These are phyloP conservation scores for Danio kyathit DNA, from an alignment of 2,797 vertebrate genomes.

Conservation along the genomic window DNA sequence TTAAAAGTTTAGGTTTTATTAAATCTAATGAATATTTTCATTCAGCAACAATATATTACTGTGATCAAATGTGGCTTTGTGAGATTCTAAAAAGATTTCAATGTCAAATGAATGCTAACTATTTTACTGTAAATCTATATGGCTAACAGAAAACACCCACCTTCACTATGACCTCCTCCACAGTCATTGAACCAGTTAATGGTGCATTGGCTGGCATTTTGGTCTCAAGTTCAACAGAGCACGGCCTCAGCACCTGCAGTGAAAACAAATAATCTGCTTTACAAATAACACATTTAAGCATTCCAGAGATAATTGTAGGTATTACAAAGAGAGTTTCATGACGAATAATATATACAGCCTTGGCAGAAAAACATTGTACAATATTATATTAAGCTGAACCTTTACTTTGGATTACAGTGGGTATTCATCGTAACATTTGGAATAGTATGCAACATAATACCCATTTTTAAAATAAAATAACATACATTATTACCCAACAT, in stretches of 20 bases:
- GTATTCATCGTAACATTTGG: too few species aligned
- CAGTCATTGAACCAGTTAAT: conserved; percentile 79
- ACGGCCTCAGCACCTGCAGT: conserved; percentile 88
- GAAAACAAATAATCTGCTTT: conserved; percentile 19
- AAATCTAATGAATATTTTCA: background rate
- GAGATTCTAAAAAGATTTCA: background rate
- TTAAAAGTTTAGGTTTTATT: background rate
- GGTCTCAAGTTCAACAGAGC: conserved; percentile 88
- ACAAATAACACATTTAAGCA: background rate
- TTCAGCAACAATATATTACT: background rate
- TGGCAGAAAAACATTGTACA: too few species aligned
- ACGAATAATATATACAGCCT: too few species aligned
- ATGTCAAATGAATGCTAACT: background rate
- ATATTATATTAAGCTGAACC: too few species aligned
- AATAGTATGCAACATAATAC: too few species aligned
- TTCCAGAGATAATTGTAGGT: background rate
- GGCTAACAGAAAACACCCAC: conserved; percentile 69
- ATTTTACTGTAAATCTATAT: background rate
- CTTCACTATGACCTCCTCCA: conserved; percentile 92
- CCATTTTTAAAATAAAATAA: too few species aligned
- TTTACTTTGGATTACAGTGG: too few species aligned
- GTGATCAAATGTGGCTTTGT: background rate
- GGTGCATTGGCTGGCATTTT: conserved; percentile 76
- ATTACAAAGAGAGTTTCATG: too few species aligned
- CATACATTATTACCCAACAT: too few species aligned